Evolutionary conservation across 2,113 vertebrate species (phyloP), one percentile per base, ranked within the genome.

Genomic region (Amia ocellicauda): DNA sequence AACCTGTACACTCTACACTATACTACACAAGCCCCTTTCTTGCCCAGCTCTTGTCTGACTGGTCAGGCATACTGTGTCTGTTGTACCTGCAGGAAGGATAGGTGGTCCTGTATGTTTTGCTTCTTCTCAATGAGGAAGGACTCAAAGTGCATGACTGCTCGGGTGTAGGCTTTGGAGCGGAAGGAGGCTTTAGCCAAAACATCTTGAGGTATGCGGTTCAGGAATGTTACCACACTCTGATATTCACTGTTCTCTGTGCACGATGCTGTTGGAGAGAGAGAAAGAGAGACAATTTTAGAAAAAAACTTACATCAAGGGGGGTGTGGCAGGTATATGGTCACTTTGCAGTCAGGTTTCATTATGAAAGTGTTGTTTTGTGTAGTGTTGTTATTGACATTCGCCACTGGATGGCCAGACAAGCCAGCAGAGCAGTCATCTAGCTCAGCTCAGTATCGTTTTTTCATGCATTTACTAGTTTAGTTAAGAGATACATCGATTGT

Each of bases 61-160:
- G 7, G 2, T 7, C 19, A 51, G 11, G 8, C 20, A 24, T 13
- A 5, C 20, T 27, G 13, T n/a, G 3, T 43, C 60, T 65, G 26
- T 28, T 14, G 22, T 20, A 99, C 97, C 93, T 99, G 97, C 72
- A 99, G 83, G 88, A 98, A 97, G 69, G 91, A 93, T 71, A 99
- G 93, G 76, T 99, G 97, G 62, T 95, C 93, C 78, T 96, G 94
- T 78, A 99, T 91, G 75, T 92, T 91, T 82, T 96, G 92, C 63
- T 96, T 97, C 78, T 93, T 97, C 82, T 99, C 94, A 53, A 86
- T 87, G 73, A 97, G 95, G 83, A 94, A 93, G 1, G 93, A 93
- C 70, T 99, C 97, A 74, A 99, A 99, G 80, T 99, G 95, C 97
- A 98, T 99, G 57, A 99, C 93, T 16, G 97, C 93, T 16, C 97